A percentile compares a stretch with the other conserved stretches of the same genome.
Evolutionary conservation across 2,888 invertebrate genomes (phyloP).

Genomic region (Cosmorhoe ocellata): DNA sequence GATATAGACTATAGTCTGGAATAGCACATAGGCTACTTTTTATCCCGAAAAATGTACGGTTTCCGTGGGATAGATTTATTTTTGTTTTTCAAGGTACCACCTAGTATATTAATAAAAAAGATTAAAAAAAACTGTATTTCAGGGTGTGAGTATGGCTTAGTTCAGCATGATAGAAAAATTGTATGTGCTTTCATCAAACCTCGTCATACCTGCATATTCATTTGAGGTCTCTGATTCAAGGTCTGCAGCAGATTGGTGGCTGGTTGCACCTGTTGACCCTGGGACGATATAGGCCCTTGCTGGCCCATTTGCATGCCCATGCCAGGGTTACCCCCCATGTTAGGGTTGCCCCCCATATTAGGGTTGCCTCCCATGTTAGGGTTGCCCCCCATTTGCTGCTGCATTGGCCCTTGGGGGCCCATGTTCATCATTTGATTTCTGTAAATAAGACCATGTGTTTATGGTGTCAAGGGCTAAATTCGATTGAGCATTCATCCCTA

Average conservation of each 20-base stretch:
- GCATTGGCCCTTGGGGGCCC: slow-evolving; percentile 82
- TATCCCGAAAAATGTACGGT: too few species aligned
- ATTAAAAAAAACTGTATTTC: too few species aligned
- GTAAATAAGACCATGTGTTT: slow-evolving; percentile 17
- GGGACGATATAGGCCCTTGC: slow-evolving; percentile 69
- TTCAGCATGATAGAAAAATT: too few species aligned
- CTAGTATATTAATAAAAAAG: too few species aligned
- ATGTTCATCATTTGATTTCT: slow-evolving; percentile 82
- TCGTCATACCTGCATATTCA: slow-evolving; percentile 79
- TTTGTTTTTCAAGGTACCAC: too few species aligned
- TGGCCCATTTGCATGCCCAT: slow-evolving; percentile 74
- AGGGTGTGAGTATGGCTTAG: too few species aligned
- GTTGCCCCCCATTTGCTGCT: slow-evolving; percentile 68
- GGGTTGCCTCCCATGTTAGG: slow-evolving; percentile 59
- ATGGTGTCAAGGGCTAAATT: too few species aligned
- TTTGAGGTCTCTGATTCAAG: slow-evolving; percentile 85
- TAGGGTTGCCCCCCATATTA: slow-evolving; percentile 60
- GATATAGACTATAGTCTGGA: too few species aligned
- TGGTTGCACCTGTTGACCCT: slow-evolving; percentile 79
- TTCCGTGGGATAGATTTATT: too few species aligned
- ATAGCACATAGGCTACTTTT: too few species aligned
- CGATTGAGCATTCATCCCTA: too few species aligned
- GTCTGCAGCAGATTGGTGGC: slow-evolving; percentile 89
- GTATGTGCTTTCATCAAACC: too few species aligned
- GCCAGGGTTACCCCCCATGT: slow-evolving; percentile 62